Evolutionary conservation across 2,888 invertebrate genomes (phyloP), one percentile per base, ranked within the genome.

Genomic region (Tinea trinotella): DNA sequence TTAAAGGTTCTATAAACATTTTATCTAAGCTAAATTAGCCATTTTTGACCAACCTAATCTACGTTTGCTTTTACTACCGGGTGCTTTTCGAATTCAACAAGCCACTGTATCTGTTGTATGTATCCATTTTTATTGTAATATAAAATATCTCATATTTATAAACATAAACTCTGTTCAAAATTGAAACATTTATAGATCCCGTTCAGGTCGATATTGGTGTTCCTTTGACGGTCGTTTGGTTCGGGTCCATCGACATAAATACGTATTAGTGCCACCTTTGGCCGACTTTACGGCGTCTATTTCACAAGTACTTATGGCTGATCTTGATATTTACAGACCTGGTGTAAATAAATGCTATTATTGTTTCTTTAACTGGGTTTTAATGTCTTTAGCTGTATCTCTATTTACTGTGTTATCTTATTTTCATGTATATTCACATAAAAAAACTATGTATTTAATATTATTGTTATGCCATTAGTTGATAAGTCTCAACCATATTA

Each of bases 201-300:
- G 64, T 64, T 62, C 61, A 75, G 74, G 74, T 80, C 82, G 77
- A 79, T 78, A 77, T 68, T 66, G 70, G 63, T 35, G 65, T 65
- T 64, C 66, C 65, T 64, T 60, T 61, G 66, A 6, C 52, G 34
- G 35, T 34, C 34, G 52, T 18, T 50, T 24, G 50, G 50, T 30
- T 50, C 64, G 63, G 71, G 79, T 78, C 76, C 77, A 70, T 76
- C 70, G 82, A 82, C 81, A 80, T 84, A 83, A 84, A 85, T 83
- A 76, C 74, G 80, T 71, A 84, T 85, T 83, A 84, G 75, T 79
- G 84, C 80, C 83, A 79, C 74, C 80, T 80, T 75, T 74, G 76
- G 79, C 77, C 83, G 80, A 77, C 78, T 84, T 83, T 83, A 81
- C 82, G 80, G 74, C 71, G 75, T 71, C 74, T 74, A 73, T 71